Base-by-base conservation (phyloP, 2,888 invertebrate genomes). In the Tiliacea citrago region DNA sequence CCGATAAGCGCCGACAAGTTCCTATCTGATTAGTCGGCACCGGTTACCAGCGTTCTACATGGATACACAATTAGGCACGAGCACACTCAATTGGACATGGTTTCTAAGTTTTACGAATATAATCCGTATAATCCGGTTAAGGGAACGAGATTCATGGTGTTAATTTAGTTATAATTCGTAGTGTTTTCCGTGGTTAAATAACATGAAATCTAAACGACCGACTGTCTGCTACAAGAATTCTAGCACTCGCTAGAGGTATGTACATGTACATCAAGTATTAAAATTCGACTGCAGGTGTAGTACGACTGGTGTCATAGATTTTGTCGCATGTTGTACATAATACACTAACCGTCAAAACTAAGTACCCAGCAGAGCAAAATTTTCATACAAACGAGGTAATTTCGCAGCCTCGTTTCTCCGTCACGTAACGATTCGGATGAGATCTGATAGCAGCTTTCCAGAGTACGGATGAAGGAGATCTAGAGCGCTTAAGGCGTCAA, bases 161-260 rank as follows among this genome's bases (percentile, higher is more conserved):
- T 79, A 73, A 84, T 79, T 76, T 62, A 68, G 47, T 70, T 68
- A 76, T 79, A 81, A 78, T 82, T 79, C n/a, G n/a, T n/a, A 75
- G 71, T 49, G 45, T 49, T 57, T 67, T 65, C 74, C 57, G 57
- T 29, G 16, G 29, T 58, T 73, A 79, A 75, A 77, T 79, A 73
- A 74, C 73, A 35, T 73, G 69, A 65, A 51, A 76, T 76, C 70
- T 67, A 73, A 47, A 60, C 35, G 47, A 8, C 51, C 13, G 49
- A 49, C 29, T 13, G 16, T n/a, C 47, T 21, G 24, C n/a, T 18
- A 24, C 21, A 2, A 24, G 47, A 45, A 16, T 21, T 57, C 8
- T 39, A 49, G 39, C 21, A 29, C 21, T n/a, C 4, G 13, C 16
- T 58, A 51, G 9, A 55, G 8, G 66, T 63, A 68, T 18, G 12